Evolutionary conservation across 2,797 vertebrate species (phyloP).

Genomic region (Prionace glauca): DNA sequence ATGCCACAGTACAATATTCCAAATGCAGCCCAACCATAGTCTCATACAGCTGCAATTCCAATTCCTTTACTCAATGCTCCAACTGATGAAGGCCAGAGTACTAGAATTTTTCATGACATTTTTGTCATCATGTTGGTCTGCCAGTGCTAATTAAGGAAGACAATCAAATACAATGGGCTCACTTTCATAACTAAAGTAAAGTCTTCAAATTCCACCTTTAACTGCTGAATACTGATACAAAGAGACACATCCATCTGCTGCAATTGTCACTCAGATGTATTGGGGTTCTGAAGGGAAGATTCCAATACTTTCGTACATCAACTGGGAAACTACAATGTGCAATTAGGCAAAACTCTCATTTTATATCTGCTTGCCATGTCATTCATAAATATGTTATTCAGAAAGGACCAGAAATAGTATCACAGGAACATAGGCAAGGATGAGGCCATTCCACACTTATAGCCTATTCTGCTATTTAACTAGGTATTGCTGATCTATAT

Average conservation of each 20-base stretch:
- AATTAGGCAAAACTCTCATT: no score
- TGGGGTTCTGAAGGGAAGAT: not conserved
- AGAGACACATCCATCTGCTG: not conserved
- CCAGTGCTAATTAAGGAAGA: not conserved
- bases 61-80: constrained; percentile 55
- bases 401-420: no score
- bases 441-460: no score
- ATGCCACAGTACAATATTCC: no score
- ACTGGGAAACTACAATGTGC: no score
- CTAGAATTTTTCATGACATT: not conserved
- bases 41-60: no score
- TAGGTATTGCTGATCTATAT: no score
- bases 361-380: no score
- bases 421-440: no score
- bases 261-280: not conserved
- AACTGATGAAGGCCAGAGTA: not conserved
- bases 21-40: not conserved
- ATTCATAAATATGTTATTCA: no score
- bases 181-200: not conserved
- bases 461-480: no score
- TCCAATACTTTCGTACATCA: no score
- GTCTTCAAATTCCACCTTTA: not conserved
- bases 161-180: not conserved
- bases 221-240: not conserved
- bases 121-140: not conserved